Evolutionary conservation across 92 coral and sea anemone species (phyloP).

Genomic region (Epizoanthus illoricatus): DNA sequence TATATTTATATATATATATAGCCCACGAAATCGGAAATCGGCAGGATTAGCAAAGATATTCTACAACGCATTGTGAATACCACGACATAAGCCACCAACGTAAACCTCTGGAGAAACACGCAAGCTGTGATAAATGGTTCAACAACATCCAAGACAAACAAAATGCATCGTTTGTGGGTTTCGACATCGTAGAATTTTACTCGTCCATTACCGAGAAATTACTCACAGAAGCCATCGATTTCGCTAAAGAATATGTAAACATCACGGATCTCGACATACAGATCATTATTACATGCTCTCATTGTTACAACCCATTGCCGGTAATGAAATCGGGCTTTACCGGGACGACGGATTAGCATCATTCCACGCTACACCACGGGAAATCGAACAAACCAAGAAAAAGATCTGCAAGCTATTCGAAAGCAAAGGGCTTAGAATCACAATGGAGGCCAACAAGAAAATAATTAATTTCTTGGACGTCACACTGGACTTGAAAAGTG

Average conservation of each 20-base stretch:
- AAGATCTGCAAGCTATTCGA: too few species aligned
- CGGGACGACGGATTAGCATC: too few species aligned
- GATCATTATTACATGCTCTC: slow-evolving; percentile 1
- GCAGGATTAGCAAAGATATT: not conserved
- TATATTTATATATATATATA: too few species aligned
- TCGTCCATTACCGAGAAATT: slow-evolving; percentile 20
- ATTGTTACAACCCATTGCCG: too few species aligned
- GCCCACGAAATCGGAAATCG: slow-evolving; percentile 29
- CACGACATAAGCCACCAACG: slow-evolving; percentile 10
- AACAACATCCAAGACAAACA: slow-evolving; percentile 4
- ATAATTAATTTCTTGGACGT: too few species aligned
- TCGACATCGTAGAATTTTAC: not conserved
- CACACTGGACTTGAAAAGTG: too few species aligned
- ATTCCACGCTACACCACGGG: too few species aligned
- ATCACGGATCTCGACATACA: slow-evolving; percentile 28
- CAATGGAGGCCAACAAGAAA: too few species aligned
- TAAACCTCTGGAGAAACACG: slow-evolving; percentile 30
- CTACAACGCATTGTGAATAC: slow-evolving; percentile 1
- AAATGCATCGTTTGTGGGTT: not conserved
- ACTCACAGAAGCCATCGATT: slow-evolving; percentile 2
- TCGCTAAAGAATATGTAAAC: slow-evolving; percentile 18
- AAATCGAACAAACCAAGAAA: too few species aligned
- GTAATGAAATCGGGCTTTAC: too few species aligned
- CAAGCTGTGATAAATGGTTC: slow-evolving; percentile 31
- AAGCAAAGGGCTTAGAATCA: too few species aligned